A percentile compares a stretch with the other conserved stretches of the same genome.
These are phyloP conservation scores for Clarias gariepinus DNA, from an alignment of 2,113 vertebrate species.

Conservation along the genomic window DNA sequence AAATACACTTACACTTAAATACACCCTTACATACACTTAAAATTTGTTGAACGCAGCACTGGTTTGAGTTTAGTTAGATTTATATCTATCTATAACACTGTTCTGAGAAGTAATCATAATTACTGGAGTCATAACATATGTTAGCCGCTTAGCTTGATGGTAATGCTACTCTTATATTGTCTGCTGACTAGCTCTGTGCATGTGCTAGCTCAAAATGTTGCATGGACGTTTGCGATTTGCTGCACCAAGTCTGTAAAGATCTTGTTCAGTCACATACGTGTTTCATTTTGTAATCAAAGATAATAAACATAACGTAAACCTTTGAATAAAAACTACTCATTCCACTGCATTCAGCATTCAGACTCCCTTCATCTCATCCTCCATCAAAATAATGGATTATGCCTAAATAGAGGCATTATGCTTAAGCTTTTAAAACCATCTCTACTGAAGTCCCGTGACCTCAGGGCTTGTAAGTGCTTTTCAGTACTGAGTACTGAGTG, in stretches of 20 bases:
- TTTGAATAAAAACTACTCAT: not conserved
- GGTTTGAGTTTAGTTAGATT: not conserved
- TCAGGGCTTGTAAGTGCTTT: not conserved
- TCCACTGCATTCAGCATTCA: slow-evolving; percentile 16
- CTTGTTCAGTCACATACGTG: not conserved
- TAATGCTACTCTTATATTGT: not conserved
- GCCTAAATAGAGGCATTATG: not conserved
- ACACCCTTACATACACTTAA: not conserved
- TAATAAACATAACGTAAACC: not conserved
- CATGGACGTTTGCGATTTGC: not conserved
- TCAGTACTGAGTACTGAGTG: not conserved
- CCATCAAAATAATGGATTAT: slow-evolving; percentile 34
- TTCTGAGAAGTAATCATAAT: not conserved
- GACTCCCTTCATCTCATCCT: not conserved
- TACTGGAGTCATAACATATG: not conserved
- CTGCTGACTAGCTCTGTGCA: no score
- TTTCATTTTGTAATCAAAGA: not conserved
- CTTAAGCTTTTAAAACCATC: slow-evolving; percentile 24
- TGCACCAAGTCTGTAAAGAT: not conserved
- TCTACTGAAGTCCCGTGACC: slow-evolving; percentile 21
- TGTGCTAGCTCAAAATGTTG: not conserved
- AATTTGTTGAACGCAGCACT: not conserved
- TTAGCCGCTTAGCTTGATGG: not conserved
- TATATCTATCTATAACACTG: not conserved
- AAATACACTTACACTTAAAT: no score